Evolutionary conservation across 92 coral and sea anemone genomes (phyloP).

Genomic region (Siderastrea radians): DNA sequence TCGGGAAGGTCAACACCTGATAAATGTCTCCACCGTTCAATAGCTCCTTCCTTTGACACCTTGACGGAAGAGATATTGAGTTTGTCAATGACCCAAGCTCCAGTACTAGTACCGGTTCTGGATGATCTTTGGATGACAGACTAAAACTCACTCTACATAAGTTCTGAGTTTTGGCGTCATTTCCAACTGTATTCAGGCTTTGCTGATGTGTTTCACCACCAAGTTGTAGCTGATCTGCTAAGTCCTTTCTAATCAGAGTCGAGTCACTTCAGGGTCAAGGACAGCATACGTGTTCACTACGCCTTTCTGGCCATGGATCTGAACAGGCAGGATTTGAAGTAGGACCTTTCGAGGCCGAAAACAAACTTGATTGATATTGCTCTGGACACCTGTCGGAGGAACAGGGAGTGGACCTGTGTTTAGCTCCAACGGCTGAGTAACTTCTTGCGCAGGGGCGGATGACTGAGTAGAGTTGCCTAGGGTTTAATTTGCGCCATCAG

Average conservation of each 20-base stretch:
- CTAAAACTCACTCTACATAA: slow-evolving; percentile 21
- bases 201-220: no score
- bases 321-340: slow-evolving; percentile 32
- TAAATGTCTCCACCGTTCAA: no score
- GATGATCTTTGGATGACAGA: slow-evolving; percentile 44
- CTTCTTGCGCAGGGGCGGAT: not conserved
- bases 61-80: no score
- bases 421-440: not conserved
- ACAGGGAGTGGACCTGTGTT: no score
- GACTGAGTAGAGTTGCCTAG: not conserved
- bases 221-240: no score
- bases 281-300: not conserved
- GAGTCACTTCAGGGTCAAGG: no score
- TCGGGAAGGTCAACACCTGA: no score
- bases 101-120: slow-evolving; percentile 22
- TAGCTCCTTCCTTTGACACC: no score
- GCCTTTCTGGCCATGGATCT: not conserved
- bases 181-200: slow-evolving; percentile 26
- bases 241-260: no score
- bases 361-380: slow-evolving; percentile 29
- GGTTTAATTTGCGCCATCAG: not conserved
- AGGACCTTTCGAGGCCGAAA: slow-evolving; percentile 27
- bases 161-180: slow-evolving; percentile 13
- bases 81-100: slow-evolving; percentile 43
- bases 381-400: not conserved